Evolutionary conservation across 2,113 vertebrate species (phyloP).

Genomic region (Lucifuga dentata): DNA sequence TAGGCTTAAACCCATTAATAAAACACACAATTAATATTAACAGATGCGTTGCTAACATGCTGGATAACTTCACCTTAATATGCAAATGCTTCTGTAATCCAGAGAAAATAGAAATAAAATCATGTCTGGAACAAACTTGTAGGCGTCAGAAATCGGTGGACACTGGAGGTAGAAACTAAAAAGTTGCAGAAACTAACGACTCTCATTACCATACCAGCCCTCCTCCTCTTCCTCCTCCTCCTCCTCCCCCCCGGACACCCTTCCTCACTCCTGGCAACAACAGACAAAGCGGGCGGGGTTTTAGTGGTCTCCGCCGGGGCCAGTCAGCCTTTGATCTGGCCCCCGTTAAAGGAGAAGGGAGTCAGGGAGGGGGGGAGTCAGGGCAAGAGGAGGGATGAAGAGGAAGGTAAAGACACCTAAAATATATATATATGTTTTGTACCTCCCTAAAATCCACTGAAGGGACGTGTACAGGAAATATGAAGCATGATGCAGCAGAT

Average conservation of each 20-base stretch:
- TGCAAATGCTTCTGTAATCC: background rate
- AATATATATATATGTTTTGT: slow-evolving; percentile 1
- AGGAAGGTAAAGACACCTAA: slow-evolving; percentile 54
- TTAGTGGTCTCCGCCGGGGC: slow-evolving; percentile 78
- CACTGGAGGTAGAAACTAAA: slow-evolving; percentile 34
- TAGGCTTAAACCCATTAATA: too few species aligned
- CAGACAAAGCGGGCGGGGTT: slow-evolving; percentile 84
- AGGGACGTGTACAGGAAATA: too few species aligned
- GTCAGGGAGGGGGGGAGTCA: slow-evolving; percentile 42
- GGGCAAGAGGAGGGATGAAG: background rate
- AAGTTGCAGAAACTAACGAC: slow-evolving; percentile 82
- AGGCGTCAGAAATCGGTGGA: slow-evolving; percentile 43
- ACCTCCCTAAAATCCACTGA: too few species aligned
- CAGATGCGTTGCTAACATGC: too few species aligned
- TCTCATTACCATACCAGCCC: slow-evolving; percentile 84
- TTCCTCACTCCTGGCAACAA: slow-evolving; percentile 87
- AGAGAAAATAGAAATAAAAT: background rate
- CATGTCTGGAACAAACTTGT: background rate
- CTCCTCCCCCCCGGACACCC: slow-evolving; percentile 71
- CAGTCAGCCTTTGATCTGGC: slow-evolving; percentile 87
- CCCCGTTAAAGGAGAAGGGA: slow-evolving; percentile 82
- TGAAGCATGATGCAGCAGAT: too few species aligned
- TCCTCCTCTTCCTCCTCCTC: slow-evolving; percentile 36
- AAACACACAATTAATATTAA: too few species aligned
- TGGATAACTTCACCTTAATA: too few species aligned